phyloP scores from a whole-genome alignment of 2,888 invertebrate genomes.

The Netelia inedita region DNA sequence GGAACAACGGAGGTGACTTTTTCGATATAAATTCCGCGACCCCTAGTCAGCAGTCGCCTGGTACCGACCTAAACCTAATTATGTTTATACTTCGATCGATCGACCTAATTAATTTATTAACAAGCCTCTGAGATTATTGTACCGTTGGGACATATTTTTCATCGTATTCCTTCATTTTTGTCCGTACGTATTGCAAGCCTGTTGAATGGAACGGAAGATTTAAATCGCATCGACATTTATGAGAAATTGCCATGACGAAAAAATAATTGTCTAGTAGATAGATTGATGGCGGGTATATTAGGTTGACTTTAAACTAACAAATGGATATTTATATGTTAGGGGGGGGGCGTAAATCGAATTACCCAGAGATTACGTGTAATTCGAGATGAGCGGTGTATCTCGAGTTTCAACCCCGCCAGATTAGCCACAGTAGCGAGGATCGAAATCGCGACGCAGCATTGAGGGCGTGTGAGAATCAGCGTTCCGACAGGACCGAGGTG shows the following conservation, averaged over 20 bases:
- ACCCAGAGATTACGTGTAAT: constrained; percentile 33
- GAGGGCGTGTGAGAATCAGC: neutral
- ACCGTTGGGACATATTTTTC: neutral
- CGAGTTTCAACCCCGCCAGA: constrained; percentile 17
- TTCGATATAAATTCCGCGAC: constrained; percentile 56
- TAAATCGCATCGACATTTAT: too few relatives aligned
- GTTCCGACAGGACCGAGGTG: constrained; percentile 1
- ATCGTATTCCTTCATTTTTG: neutral
- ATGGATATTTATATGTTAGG: too few relatives aligned
- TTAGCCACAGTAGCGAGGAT: constrained; percentile 8
- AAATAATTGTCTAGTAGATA: too few relatives aligned
- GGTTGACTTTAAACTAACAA: too few relatives aligned
- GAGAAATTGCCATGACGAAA: too few relatives aligned
- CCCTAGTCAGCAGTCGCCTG: constrained; percentile 18
- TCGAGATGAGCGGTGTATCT: constrained; percentile 27
- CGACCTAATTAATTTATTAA: constrained; percentile 54
- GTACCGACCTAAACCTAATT: constrained; percentile 37
- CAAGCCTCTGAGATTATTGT: neutral
- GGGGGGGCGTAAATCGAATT: neutral
- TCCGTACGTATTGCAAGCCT: neutral
- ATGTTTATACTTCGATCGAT: constrained; percentile 50
- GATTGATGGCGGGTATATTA: too few relatives aligned
- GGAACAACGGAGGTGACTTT: constrained; percentile 26
- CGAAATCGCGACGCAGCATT: constrained; percentile 8
- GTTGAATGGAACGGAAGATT: too few relatives aligned